These are phyloP conservation scores for Reinhardtius hippoglossoides DNA, from an alignment of 2,113 vertebrate genomes.

Conservation along the genomic window DNA sequence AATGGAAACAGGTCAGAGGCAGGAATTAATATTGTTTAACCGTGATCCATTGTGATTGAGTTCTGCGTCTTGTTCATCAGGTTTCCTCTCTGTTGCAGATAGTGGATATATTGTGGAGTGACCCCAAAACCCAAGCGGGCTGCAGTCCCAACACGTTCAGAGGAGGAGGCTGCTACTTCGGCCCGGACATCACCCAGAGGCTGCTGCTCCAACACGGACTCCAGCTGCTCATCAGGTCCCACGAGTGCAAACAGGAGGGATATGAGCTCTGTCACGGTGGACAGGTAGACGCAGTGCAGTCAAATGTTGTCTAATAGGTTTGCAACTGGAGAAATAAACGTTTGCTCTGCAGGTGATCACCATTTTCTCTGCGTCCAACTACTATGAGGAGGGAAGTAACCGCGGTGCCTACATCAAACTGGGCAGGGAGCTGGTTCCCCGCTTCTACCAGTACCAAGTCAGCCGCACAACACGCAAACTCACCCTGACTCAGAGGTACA, in stretches of 20 bases:
- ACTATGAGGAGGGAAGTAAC: conserved; percentile 97
- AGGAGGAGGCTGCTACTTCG: conserved; percentile 96
- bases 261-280: conserved; percentile 93
- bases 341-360: conserved; percentile 89
- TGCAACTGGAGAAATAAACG: not conserved
- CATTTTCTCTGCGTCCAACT: conserved; percentile 98
- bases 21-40: not conserved
- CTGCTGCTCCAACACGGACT: conserved; percentile 87
- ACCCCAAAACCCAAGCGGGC: conserved; percentile 89
- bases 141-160: conserved; percentile 90
- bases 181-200: conserved; percentile 89
- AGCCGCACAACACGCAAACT: conserved; percentile 83
- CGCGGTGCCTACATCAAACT: conserved; percentile 94
- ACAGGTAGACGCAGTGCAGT: conserved; percentile 82
- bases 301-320: not conserved
- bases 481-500: conserved; percentile 89
- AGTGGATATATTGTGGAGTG: conserved; percentile 94
- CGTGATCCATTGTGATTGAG: not conserved
- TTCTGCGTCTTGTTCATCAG: not conserved
- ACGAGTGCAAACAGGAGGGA: conserved; percentile 95
- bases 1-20: conserved; percentile 92
- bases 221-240: conserved; percentile 93
- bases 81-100: conserved; percentile 78
- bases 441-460: conserved; percentile 94
- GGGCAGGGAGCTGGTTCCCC: conserved; percentile 82